phyloP scores from a whole-genome alignment of 2,797 vertebrate species.

The Cephalopachus bancanus region DNA sequence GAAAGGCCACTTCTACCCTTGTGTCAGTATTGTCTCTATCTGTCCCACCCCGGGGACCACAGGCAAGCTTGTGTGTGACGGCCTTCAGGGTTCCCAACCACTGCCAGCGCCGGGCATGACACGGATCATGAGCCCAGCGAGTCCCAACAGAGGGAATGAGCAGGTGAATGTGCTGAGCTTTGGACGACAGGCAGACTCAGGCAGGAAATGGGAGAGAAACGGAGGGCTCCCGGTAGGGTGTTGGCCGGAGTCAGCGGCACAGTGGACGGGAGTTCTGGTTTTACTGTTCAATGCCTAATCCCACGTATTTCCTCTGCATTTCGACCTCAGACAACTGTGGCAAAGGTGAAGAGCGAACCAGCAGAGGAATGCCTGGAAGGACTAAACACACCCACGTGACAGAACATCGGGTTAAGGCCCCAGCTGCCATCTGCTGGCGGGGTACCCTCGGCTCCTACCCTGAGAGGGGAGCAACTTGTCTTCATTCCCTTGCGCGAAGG shows the following conservation, averaged over 20 bases:
- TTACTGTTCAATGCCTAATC: neutral
- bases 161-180: neutral
- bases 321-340: neutral
- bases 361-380: neutral
- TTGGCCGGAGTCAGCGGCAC: neutral
- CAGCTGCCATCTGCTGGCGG: conserved; percentile 41
- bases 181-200: neutral
- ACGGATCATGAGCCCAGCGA: neutral
- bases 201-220: neutral
- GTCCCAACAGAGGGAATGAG: neutral
- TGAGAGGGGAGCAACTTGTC: neutral
- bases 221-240: neutral
- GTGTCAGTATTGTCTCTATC: neutral
- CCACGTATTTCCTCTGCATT: neutral
- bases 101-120: neutral
- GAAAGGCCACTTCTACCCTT: neutral
- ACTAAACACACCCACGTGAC: neutral
- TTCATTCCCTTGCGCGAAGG: too few relatives aligned
- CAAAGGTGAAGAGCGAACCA: neutral
- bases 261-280: neutral
- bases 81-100: neutral
- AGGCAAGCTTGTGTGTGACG: neutral
- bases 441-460: neutral
- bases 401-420: neutral
- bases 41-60: neutral